phyloP scores from a whole-genome alignment of 2,797 vertebrate genomes.

The Lacerta bilineata region DNA sequence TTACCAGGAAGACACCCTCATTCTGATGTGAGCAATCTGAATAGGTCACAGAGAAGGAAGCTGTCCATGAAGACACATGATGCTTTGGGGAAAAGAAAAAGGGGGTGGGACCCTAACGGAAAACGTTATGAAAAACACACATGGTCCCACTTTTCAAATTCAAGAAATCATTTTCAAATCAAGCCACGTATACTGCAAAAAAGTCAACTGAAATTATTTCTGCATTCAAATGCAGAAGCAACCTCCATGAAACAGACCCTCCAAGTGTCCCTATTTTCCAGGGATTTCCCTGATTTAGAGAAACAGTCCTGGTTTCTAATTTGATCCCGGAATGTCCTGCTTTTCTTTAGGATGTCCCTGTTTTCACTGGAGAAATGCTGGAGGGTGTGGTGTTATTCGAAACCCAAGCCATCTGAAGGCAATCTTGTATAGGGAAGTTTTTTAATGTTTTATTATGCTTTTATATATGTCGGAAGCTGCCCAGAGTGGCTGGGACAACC shows the following conservation, averaged over 20 bases:
- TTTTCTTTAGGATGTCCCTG: too few species aligned
- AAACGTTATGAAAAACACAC: not conserved
- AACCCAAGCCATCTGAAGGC: too few species aligned
- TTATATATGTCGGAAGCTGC: too few species aligned
- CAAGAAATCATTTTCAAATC: slow-evolving; percentile 26
- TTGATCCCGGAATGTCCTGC: too few species aligned
- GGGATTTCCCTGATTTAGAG: too few species aligned
- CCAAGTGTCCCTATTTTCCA: too few species aligned
- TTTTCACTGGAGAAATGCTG: too few species aligned
- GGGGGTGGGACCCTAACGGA: not conserved
- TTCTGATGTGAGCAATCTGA: not conserved
- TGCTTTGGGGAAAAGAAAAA: not conserved
- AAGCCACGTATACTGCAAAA: slow-evolving; percentile 2
- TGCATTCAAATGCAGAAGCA: not conserved
- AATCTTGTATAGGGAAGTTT: too few species aligned
- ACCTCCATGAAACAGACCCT: slow-evolving; percentile 9
- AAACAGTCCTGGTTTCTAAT: too few species aligned
- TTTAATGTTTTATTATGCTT: too few species aligned
- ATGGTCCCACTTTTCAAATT: not conserved
- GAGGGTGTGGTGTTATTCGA: too few species aligned
- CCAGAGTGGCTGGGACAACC: too few species aligned
- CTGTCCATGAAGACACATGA: not conserved
- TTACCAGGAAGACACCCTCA: not conserved
- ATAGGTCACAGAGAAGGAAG: not conserved
- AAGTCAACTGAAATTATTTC: slow-evolving; percentile 49